Percentiles rank a stretch among this genome's conserved stretches.
Evolutionary conservation across 2,888 invertebrate species (phyloP).

Genomic region (Villa cingulata): DNA sequence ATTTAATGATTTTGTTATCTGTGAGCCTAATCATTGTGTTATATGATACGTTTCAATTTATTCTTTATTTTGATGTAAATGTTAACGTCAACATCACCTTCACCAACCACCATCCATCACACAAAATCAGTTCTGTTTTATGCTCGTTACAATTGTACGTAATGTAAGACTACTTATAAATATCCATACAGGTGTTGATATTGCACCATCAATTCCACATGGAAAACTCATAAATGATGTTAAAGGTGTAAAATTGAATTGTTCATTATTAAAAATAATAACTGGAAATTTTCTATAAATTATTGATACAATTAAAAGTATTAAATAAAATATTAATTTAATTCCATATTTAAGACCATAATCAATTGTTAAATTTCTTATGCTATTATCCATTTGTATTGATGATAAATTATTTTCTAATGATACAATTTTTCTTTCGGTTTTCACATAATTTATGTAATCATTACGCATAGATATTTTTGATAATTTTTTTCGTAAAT

Average conservation of each 20-base stretch:
- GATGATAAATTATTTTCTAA: conserved; percentile 7
- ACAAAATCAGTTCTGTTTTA: background rate
- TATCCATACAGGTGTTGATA: conserved; percentile 42
- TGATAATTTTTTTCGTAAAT: conserved; percentile 7
- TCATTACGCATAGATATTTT: conserved; percentile 13
- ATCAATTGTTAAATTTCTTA: conserved; percentile 5
- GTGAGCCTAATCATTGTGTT: too few relatives aligned
- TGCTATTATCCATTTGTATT: background rate
- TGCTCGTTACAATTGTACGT: conserved; percentile 20
- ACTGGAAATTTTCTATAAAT: conserved; percentile 37
- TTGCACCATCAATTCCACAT: conserved; percentile 35
- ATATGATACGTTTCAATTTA: too few relatives aligned
- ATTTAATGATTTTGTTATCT: too few relatives aligned
- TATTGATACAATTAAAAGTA: conserved; percentile 32
- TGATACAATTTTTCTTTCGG: conserved; percentile 13
- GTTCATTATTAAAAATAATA: conserved; percentile 33
- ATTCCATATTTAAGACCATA: conserved; percentile 28
- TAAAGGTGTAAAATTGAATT: conserved; percentile 37
- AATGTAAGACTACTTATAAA: conserved; percentile 38
- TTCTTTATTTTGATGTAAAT: too few relatives aligned
- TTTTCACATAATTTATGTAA: conserved; percentile 12
- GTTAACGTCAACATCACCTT: too few relatives aligned
- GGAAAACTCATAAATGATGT: conserved; percentile 39
- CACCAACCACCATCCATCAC: too few relatives aligned
- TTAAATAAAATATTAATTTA: conserved; percentile 28